Evolutionary conservation across 1,140 invertebrate species (phyloP).

Genomic region (Habropoda laboriosa): DNA sequence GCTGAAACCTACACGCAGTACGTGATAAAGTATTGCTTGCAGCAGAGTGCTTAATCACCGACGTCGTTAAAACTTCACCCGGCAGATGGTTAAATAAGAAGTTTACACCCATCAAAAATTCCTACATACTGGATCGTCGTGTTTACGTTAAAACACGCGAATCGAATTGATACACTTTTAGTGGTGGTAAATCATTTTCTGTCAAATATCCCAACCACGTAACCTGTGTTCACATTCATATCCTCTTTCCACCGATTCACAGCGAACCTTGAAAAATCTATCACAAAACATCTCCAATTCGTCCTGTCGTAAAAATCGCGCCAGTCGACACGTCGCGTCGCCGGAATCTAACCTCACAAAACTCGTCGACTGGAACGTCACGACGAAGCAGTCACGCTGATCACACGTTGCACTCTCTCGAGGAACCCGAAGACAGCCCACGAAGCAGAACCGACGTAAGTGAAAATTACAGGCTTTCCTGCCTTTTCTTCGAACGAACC

Average conservation of each 20-base stretch:
- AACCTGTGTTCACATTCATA: too few relatives aligned
- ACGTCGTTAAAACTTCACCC: slow-evolving; percentile 9
- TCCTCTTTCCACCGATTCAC: too few relatives aligned
- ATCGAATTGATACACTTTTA: not conserved
- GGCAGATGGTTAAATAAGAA: slow-evolving; percentile 20
- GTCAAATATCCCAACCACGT: too few relatives aligned
- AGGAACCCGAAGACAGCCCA: not conserved
- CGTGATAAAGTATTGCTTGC: slow-evolving; percentile 5
- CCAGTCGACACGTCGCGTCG: not conserved
- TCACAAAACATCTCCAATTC: too few relatives aligned
- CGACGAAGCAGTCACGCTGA: slow-evolving; percentile 4
- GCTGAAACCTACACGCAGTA: not conserved
- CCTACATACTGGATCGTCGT: not conserved
- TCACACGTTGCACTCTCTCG: not conserved
- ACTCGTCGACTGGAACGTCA: not conserved
- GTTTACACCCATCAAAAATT: not conserved
- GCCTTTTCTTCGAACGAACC: not conserved
- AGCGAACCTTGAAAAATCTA: too few relatives aligned
- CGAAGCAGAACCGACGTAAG: slow-evolving; percentile 5
- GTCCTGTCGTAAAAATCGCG: too few relatives aligned
- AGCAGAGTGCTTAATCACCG: slow-evolving; percentile 16
- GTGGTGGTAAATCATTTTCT: too few relatives aligned
- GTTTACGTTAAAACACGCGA: not conserved
- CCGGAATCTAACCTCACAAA: not conserved
- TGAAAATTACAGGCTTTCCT: slow-evolving; percentile 56